Percentiles rank a stretch among this genome's conserved stretches.
phyloP scores from a whole-genome alignment of 2,888 invertebrate species.

The Blastobasis lacticolella region DNA sequence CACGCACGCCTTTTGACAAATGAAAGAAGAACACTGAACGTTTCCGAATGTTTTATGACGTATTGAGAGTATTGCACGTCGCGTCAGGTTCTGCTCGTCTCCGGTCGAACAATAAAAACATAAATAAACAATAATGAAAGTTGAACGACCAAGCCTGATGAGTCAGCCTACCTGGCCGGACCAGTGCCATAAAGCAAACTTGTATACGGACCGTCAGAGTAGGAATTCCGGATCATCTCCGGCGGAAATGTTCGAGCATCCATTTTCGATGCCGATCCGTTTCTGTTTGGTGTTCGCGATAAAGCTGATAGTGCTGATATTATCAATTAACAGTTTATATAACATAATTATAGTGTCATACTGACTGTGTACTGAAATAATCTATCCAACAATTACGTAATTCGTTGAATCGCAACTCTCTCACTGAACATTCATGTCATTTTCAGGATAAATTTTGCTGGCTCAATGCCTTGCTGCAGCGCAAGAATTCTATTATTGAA shows the following conservation, averaged over 20 bases:
- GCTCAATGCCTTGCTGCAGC: too few relatives aligned
- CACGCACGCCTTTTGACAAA: too few relatives aligned
- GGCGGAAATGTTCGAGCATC: slow-evolving; percentile 7
- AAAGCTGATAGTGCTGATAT: too few relatives aligned
- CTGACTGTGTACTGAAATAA: neutral
- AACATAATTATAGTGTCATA: neutral
- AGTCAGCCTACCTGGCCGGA: slow-evolving; percentile 61
- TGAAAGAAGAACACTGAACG: neutral
- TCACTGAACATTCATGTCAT: neutral
- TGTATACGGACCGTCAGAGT: slow-evolving; percentile 41
- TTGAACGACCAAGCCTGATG: slow-evolving; percentile 64
- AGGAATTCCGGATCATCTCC: slow-evolving; percentile 38
- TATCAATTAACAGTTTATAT: too few relatives aligned
- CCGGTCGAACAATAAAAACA: slow-evolving; percentile 40
- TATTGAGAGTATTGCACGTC: too few relatives aligned
- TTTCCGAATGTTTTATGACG: slow-evolving; percentile 19
- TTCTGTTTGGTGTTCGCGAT: too few relatives aligned
- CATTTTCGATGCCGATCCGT: too few relatives aligned
- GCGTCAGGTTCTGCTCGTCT: too few relatives aligned
- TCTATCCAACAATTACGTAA: too few relatives aligned
- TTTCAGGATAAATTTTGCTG: neutral
- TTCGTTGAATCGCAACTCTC: neutral
- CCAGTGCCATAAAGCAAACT: slow-evolving; percentile 27
- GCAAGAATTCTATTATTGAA: too few relatives aligned
- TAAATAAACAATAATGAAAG: slow-evolving; percentile 62